Conservation (phyloP, 1,140 invertebrate species). For the Drosophila insularis region DNA sequence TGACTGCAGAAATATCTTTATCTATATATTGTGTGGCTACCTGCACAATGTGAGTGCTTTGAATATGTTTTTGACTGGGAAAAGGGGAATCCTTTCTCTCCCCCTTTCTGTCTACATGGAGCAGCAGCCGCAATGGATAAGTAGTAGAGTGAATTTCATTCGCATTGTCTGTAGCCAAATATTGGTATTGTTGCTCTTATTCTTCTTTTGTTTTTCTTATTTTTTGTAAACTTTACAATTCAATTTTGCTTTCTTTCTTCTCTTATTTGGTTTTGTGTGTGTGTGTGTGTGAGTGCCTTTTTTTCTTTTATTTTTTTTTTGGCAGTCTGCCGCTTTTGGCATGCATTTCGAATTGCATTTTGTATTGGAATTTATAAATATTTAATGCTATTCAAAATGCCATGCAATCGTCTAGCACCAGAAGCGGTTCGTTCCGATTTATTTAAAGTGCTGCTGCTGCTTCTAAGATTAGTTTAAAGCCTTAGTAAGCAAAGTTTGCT, state of each 20-base stretch:
- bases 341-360: slow-evolving; percentile 80
- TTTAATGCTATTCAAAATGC: slow-evolving; percentile 82
- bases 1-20: neutral
- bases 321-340: slow-evolving; percentile 62
- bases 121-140: slow-evolving; percentile 21
- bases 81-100: slow-evolving; percentile 30
- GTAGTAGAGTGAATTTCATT: slow-evolving; percentile 2
- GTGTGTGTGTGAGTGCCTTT: too few species aligned
- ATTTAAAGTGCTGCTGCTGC: neutral
- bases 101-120: slow-evolving; percentile 29
- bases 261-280: neutral
- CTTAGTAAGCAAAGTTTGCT: slow-evolving; percentile 44
- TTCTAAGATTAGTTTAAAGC: slow-evolving; percentile 23
- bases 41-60: slow-evolving; percentile 21
- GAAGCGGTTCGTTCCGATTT: slow-evolving; percentile 4
- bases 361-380: slow-evolving; percentile 82
- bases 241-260: slow-evolving; percentile 46
- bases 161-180: slow-evolving; percentile 63
- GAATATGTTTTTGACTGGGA: slow-evolving; percentile 19
- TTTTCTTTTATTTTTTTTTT: slow-evolving; percentile 26
- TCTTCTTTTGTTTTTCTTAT: neutral
- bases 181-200: neutral
- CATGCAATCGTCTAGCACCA: slow-evolving; percentile 63
- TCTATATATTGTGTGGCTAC: slow-evolving; percentile 38
- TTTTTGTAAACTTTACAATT: slow-evolving; percentile 76